These are phyloP conservation scores for Temnothorax longispinosus DNA, from an alignment of 1,140 invertebrate genomes.

Conservation along the genomic window DNA sequence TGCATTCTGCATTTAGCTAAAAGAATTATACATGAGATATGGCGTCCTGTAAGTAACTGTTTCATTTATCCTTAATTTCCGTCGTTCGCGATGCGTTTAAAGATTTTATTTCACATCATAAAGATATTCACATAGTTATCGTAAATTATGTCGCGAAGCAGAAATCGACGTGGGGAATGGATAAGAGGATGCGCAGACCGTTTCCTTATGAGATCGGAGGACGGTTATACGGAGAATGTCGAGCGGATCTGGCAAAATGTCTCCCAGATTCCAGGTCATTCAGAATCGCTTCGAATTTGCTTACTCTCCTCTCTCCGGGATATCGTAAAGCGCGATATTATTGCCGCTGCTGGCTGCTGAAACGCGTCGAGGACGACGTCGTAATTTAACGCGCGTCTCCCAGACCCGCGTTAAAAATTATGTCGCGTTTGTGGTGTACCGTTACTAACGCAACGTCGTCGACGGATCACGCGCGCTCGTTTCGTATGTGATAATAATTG, in stretches of 20 bases:
- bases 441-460: background rate
- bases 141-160: conserved; percentile 16
- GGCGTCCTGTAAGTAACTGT: background rate
- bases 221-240: background rate
- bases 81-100: background rate
- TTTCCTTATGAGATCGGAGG: conserved; percentile 30
- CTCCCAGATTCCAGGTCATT: conserved; percentile 19
- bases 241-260: background rate
- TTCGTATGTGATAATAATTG: conserved; percentile 29
- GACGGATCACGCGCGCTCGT: background rate
- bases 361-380: background rate
- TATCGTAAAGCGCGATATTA: conserved; percentile 37
- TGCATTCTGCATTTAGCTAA: background rate
- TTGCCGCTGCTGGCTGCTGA: background rate
- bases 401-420: conserved; percentile 1
- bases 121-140: background rate
- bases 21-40: background rate
- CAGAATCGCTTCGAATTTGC: conserved; percentile 6
- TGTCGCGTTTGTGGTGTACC: conserved; percentile 31
- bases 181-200: background rate
- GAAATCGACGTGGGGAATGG: background rate
- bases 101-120: background rate
- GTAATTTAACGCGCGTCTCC: conserved; percentile 11
- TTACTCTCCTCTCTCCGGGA: background rate
- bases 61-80: background rate